Conservation (phyloP, 2,797 vertebrate genomes). For the Zenarchopterus dispar region DNA sequence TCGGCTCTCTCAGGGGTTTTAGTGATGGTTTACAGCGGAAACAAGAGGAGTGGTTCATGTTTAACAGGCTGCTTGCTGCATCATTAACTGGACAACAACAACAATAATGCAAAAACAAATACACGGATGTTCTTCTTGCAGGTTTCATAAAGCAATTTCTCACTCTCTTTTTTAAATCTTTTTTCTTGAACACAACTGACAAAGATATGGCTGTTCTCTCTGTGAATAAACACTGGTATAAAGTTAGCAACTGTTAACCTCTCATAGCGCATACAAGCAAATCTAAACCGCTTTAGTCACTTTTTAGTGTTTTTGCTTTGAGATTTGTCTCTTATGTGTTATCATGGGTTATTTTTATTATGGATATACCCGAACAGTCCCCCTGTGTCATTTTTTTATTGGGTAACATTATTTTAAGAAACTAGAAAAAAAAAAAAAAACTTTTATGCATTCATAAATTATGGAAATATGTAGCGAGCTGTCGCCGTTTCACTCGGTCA, state of each 20-base stretch:
- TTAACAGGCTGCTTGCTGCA: constrained; percentile 20
- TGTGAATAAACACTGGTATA: constrained; percentile 53
- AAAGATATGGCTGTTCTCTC: constrained; percentile 3
- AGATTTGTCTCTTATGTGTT: constrained; percentile 23
- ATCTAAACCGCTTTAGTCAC: constrained; percentile 9
- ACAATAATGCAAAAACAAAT: constrained; percentile 27
- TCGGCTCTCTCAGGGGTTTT: background rate
- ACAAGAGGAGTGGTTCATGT: background rate
- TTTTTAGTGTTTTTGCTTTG: constrained; percentile 15
- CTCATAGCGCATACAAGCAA: constrained; percentile 11
- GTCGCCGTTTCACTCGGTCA: constrained; percentile 30
- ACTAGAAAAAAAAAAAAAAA: constrained; percentile 80
- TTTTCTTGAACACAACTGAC: constrained; percentile 10
- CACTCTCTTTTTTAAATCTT: background rate
- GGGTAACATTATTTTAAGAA: constrained; percentile 75
- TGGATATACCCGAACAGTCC: constrained; percentile 41
- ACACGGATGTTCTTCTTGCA: constrained; percentile 9
- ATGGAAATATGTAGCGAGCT: constrained; percentile 30
- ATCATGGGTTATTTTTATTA: constrained; percentile 28
- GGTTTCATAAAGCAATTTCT: constrained; percentile 6
- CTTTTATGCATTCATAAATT: constrained; percentile 88
- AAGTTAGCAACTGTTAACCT: constrained; percentile 31
- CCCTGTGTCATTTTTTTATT: constrained; percentile 79
- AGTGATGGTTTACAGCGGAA: background rate
- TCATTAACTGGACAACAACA: constrained; percentile 3